Base-by-base conservation (phyloP, 1,140 invertebrate genomes). In the Bradynema listronoti region DNA sequence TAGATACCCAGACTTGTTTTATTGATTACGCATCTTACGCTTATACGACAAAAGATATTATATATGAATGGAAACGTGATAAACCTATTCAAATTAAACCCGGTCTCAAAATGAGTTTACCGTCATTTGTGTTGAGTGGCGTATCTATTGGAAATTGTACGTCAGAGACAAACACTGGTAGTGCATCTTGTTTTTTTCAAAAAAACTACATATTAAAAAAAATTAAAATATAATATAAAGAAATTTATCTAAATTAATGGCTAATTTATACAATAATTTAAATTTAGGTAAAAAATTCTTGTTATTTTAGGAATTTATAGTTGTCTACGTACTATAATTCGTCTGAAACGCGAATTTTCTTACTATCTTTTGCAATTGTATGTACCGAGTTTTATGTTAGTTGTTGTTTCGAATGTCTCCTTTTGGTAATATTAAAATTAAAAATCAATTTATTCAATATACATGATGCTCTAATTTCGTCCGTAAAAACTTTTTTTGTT, bases 371-470 rank as follows among this genome's bases (percentile, higher is more conserved):
- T 83, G 32, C 81, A 82, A 60, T 78, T 83, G 55, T 77, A 78
- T 36, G 66, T 76, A 41, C 73, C 77, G 11, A 80, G 77, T 54
- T 80, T 79, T 56, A 83, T 84, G 81, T 63, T 76, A 14, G 90
- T 94, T 75, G 92, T 93, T 77, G 91, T 94, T 54, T 92, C 89
- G 29, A 94, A 90, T 90, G 91, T 94, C 56, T 91, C 89, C 56
- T 94, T 94, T 83, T 95, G 91, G 91, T 68, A 43, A 4, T 6
- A 43, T 3, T 3, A 19, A 16, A 29, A 22, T 50, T 50, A 22
- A 9, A 9, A 47, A 47, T 9, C n/a, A 11, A 9, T 16, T 9
- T 9, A 34, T 83, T n/a, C n/a, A n/a, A n/a, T n/a, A n/a, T n/a
- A n/a, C n/a, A n/a, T n/a, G n/a, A n/a, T n/a, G n/a, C n/a, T n/a